Base-by-base conservation (phyloP, 2,113 vertebrate genomes). In the Myodes glareolus region DNA sequence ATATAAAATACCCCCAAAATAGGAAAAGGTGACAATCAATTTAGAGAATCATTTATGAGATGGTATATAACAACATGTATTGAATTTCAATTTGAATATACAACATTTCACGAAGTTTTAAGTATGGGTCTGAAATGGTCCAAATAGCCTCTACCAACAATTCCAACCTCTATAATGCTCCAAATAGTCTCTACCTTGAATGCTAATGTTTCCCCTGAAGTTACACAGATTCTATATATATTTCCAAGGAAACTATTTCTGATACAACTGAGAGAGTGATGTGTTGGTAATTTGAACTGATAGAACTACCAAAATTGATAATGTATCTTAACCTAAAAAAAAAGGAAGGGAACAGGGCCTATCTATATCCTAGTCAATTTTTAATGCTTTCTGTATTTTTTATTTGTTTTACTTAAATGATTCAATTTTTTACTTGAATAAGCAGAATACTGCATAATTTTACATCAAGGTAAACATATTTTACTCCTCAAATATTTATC, bases 1-100 rank as follows among this genome's bases (percentile, higher is more conserved):
- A 97, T 96, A 96, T 92, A 97, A 98, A 97, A 97, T 86, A 95
- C 67, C 90, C 96, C 85, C 94, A 94, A 98, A 97, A 96, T 97
- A 98, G 97, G 90, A 97, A 97, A 97, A 97, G 94, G 72, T 97
- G 96, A 75, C 90, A 97, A 97, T 96, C 87, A 78, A 93, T 96
- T 96, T 92, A 45, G 92, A 97, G 96, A 95, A 92, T 90, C 61
- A 87, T 63, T 93, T 91, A 42, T 76, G 90, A 91, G 95, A 77
- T 94, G 70, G 94, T 93, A 42, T 72, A 85, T 88, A 94, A 73
- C 84, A 93, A 93, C 73, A 94, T 82, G 23, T 29, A 88, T 84
- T 95, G 61, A 88, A 96, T 95, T 96, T 58, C 80, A 95, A 90
- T 96, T 96, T 97, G 93, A 96, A 93, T 90, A 94, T 94, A 75